phyloP scores from a whole-genome alignment of 2,797 vertebrate species.

The Anguilla megastoma region DNA sequence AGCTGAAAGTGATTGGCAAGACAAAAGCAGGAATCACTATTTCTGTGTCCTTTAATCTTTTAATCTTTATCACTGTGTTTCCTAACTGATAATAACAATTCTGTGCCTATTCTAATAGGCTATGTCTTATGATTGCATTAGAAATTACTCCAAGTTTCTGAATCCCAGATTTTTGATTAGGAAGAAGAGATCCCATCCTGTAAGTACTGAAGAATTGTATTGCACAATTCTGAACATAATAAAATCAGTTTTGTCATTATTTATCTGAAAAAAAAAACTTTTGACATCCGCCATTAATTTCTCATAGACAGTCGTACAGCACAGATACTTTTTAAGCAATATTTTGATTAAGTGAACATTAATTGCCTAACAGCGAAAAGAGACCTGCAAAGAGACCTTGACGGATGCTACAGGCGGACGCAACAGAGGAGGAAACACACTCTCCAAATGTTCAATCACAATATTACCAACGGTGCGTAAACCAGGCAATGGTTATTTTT shows the following conservation, averaged over 20 bases:
- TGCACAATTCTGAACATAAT: not conserved
- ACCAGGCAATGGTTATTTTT: too few species aligned
- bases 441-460: too few species aligned
- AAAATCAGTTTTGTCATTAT: not conserved
- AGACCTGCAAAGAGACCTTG: not conserved
- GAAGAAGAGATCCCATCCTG: not conserved
- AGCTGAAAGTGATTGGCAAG: not conserved
- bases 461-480: too few species aligned
- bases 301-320: not conserved
- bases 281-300: not conserved
- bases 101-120: not conserved
- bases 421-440: not conserved
- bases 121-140: not conserved
- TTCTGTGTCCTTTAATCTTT: not conserved
- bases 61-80: not conserved
- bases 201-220: not conserved
- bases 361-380: not conserved
- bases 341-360: not conserved
- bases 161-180: not conserved
- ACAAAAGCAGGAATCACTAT: not conserved
- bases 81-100: not conserved
- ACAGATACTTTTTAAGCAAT: not conserved
- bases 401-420: not conserved
- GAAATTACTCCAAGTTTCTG: not conserved
- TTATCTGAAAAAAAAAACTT: not conserved